Conservation (phyloP, 2,797 vertebrate species). For the Epinephelus awoara region DNA sequence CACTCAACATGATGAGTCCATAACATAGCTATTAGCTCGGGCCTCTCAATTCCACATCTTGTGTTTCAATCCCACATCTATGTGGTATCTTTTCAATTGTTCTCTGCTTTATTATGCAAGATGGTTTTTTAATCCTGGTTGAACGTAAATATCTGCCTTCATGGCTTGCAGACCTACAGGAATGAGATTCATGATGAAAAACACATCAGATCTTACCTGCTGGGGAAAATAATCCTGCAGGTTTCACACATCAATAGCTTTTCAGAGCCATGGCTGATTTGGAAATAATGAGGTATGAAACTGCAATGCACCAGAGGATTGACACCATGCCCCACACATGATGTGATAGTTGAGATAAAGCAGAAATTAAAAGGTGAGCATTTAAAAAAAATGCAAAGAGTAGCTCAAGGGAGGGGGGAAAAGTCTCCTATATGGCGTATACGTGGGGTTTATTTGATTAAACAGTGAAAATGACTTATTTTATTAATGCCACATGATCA, state of each 20-base stretch:
- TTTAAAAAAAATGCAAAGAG: background rate
- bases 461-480: background rate
- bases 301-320: background rate
- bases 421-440: background rate
- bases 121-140: conserved; percentile 15
- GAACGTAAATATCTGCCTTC: background rate
- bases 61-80: background rate
- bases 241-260: conserved; percentile 13
- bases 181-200: background rate
- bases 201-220: background rate
- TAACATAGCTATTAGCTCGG: background rate
- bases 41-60: background rate
- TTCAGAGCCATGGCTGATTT: conserved; percentile 4
- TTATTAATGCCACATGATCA: conserved; percentile 1
- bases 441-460: background rate
- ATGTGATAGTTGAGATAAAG: background rate
- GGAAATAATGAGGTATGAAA: conserved; percentile 31
- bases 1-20: background rate
- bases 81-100: background rate
- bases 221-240: background rate
- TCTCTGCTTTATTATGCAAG: background rate
- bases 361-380: conserved; percentile 1
- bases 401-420: background rate
- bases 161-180: background rate
- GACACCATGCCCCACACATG: background rate